Conservation (phyloP, 2,113 vertebrate genomes). For the Dendrocopos noguchii region DNA sequence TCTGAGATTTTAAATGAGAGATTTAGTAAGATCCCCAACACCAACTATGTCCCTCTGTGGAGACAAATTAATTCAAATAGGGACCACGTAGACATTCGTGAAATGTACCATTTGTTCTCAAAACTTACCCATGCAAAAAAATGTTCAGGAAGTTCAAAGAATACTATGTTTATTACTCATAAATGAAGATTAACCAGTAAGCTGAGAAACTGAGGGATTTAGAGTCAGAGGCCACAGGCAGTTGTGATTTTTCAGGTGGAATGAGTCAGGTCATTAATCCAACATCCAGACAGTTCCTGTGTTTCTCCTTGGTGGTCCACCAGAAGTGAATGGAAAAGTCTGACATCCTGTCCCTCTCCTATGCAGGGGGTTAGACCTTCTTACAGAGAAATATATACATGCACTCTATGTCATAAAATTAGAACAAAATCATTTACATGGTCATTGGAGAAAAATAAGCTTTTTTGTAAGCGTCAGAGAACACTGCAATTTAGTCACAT, state of each 20-base stretch:
- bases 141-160: background rate
- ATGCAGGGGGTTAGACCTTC: background rate
- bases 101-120: background rate
- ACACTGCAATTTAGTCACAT: background rate
- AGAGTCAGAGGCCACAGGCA: background rate
- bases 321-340: background rate
- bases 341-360: background rate
- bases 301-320: background rate
- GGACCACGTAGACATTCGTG: background rate
- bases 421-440: background rate
- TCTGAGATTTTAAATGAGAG: background rate
- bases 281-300: background rate
- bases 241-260: background rate
- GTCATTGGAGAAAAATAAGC: background rate
- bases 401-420: background rate
- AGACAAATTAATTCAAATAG: background rate
- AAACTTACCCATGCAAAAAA: background rate
- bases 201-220: background rate
- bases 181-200: background rate
- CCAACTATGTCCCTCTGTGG: background rate
- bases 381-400: background rate
- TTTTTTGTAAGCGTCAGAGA: background rate
- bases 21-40: background rate
- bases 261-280: background rate
- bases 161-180: background rate